These are phyloP conservation scores for Coilia nasus DNA, from an alignment of 2,797 vertebrate genomes.

Conservation along the genomic window DNA sequence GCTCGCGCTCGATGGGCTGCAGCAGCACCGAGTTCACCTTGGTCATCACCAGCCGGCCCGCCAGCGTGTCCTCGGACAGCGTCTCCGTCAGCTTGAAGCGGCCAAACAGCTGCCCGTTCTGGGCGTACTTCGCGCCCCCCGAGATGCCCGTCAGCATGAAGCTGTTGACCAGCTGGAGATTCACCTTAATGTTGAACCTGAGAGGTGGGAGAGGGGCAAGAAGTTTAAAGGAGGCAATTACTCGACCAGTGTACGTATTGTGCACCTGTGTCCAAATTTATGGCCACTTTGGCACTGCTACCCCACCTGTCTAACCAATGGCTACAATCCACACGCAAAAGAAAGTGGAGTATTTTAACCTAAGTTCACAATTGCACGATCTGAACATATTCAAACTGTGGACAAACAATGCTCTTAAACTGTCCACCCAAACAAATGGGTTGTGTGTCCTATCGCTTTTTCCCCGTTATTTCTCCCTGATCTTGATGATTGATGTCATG, in stretches of 20 bases:
- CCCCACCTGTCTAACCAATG: neutral
- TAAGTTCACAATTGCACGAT: neutral
- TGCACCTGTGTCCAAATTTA: neutral
- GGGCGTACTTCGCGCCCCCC: constrained; percentile 97
- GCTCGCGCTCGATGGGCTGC: constrained; percentile 89
- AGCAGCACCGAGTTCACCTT: constrained; percentile 98
- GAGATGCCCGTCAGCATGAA: constrained; percentile 99
- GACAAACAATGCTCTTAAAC: neutral
- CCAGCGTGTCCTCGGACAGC: constrained; percentile 97
- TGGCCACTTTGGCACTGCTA: neutral
- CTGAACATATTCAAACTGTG: neutral
- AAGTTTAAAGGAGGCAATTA: neutral
- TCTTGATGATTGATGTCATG: too few species aligned
- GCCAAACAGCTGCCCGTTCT: constrained; percentile 96
- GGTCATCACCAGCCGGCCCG: constrained; percentile 97
- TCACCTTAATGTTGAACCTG: constrained; percentile 84
- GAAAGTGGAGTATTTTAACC: neutral
- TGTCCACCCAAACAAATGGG: too few species aligned
- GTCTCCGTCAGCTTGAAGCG: constrained; percentile 98
- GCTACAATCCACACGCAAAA: neutral
- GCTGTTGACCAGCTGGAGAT: constrained; percentile 95
- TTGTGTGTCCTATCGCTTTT: too few species aligned
- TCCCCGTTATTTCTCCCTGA: too few species aligned
- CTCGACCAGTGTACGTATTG: neutral
- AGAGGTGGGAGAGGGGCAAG: neutral